phyloP scores from a whole-genome alignment of 2,888 invertebrate genomes.

The Ectemnius continuus region DNA sequence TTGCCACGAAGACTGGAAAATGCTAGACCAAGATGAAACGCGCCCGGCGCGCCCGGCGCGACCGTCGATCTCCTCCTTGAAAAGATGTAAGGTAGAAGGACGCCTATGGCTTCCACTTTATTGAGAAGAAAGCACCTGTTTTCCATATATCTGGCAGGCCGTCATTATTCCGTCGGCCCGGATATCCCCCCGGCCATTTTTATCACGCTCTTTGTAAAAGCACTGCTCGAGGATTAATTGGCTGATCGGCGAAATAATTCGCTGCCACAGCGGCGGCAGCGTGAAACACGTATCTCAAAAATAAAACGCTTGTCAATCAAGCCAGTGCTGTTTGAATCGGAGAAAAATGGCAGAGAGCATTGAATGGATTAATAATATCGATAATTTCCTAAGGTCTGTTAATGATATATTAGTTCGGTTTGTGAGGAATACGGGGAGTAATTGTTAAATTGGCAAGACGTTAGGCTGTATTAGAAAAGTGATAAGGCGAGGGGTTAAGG shows the following conservation, averaged over 20 bases:
- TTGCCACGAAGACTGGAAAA: slow-evolving; percentile 35
- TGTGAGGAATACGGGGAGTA: background rate
- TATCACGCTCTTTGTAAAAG: background rate
- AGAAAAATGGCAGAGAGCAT: background rate
- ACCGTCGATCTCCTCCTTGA: slow-evolving; percentile 26
- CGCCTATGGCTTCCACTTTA: slow-evolving; percentile 46
- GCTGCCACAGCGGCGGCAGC: slow-evolving; percentile 44
- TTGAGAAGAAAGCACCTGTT: slow-evolving; percentile 38
- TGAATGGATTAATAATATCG: slow-evolving; percentile 22
- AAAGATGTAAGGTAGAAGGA: slow-evolving; percentile 43
- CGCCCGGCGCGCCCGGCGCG: slow-evolving; percentile 14
- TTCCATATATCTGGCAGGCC: background rate
- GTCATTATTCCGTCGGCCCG: slow-evolving; percentile 4
- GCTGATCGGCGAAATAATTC: slow-evolving; percentile 49
- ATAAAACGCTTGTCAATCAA: slow-evolving; percentile 50
- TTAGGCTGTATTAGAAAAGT: slow-evolving; percentile 13
- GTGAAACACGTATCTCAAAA: slow-evolving; percentile 40
- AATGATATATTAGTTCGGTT: background rate
- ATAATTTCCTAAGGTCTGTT: slow-evolving; percentile 9
- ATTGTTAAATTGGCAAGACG: background rate
- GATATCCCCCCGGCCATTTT: slow-evolving; percentile 6
- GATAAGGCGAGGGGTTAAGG: slow-evolving; percentile 27
- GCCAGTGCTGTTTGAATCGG: background rate
- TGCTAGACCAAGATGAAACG: slow-evolving; percentile 34
- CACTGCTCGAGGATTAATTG: slow-evolving; percentile 45